Evolutionary conservation across 1,140 invertebrate genomes (phyloP).

Genomic region (Pseudomyrmex cubaensis): DNA sequence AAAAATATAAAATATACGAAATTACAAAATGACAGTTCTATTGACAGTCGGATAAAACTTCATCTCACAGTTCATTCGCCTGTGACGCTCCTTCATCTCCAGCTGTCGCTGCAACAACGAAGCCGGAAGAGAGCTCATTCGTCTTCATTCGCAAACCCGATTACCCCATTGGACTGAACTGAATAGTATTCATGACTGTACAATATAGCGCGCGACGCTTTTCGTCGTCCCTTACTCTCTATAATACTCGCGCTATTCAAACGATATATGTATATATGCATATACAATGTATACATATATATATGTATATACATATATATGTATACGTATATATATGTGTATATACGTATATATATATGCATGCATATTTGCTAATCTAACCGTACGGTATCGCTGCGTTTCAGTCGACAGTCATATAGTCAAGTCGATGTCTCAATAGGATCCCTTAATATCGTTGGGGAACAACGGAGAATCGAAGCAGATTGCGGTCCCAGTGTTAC

Average conservation of each 20-base stretch:
- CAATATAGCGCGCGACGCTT: slow-evolving; percentile 39
- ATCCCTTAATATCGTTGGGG: slow-evolving; percentile 15
- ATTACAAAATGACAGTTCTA: slow-evolving; percentile 69
- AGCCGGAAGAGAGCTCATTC: slow-evolving; percentile 70
- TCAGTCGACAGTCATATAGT: slow-evolving; percentile 12
- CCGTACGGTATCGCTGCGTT: slow-evolving; percentile 6
- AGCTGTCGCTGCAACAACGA: slow-evolving; percentile 63
- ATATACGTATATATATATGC: too few species aligned
- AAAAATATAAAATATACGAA: slow-evolving; percentile 50
- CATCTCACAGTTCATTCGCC: slow-evolving; percentile 64
- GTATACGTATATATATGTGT: too few species aligned
- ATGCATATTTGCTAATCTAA: neutral
- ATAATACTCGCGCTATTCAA: neutral
- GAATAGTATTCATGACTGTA: slow-evolving; percentile 38
- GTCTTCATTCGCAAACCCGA: slow-evolving; percentile 50
- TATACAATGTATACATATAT: too few species aligned
- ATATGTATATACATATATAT: too few species aligned
- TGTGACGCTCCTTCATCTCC: slow-evolving; percentile 63
- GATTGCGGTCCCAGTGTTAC: slow-evolving; percentile 16
- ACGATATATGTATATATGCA: neutral
- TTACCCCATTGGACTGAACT: slow-evolving; percentile 35
- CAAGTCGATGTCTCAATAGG: slow-evolving; percentile 26
- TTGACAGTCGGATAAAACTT: slow-evolving; percentile 66
- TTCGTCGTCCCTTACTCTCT: slow-evolving; percentile 6
- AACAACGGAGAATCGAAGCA: slow-evolving; percentile 10